Base-by-base conservation (phyloP, 1,140 invertebrate species). In the Scaptomyza graminum region DNA sequence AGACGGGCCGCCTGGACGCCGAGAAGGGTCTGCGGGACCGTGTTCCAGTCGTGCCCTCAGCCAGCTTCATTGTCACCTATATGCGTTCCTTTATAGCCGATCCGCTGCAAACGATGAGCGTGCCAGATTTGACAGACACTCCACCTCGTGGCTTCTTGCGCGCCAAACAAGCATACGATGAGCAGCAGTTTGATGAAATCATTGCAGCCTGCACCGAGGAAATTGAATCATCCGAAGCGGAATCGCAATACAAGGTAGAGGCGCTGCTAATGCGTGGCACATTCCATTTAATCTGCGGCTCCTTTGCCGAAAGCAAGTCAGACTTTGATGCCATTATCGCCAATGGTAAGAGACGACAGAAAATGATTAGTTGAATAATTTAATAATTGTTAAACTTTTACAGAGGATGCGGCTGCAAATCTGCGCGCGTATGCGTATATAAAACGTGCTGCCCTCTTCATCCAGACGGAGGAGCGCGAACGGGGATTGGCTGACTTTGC, bases 341-440 rank as follows among this genome's bases (percentile, higher is more conserved):
- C 65, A 94, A 93, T 74, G 92, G 90, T 91, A 57, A 74, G 74
- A 12, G 43, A 12, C 1, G 1, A 18, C 28, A 3, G 18, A 7
- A 16, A 9, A 5, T 15, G 18, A 0, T 13, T 22, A 5, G 13
- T 3, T 15, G 25, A 31, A 34, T 34, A 41, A n/a, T 60, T 31
- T 7, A 13, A 13, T 18, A 28, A 43, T 55, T 46, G 5, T 6
- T 28, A 12, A 44, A n/a, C n/a, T 16, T 43, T 76, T 61, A 5
- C 51, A 91, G 90, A 93, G 74, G 91, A 93, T 76, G 92, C 94
- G 16, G 92, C 93, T 74, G 90, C 92, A 0, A 94, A 94, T 72
- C 93, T 96, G 2, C 95, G 94, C 90, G 95, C 96, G 0, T 98
- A 98, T 94, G 96, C 97, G 8, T 92, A 98, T n/a, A 96, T 99